phyloP scores from a whole-genome alignment of 2,113 vertebrate species.

The Sapajus apella region DNA sequence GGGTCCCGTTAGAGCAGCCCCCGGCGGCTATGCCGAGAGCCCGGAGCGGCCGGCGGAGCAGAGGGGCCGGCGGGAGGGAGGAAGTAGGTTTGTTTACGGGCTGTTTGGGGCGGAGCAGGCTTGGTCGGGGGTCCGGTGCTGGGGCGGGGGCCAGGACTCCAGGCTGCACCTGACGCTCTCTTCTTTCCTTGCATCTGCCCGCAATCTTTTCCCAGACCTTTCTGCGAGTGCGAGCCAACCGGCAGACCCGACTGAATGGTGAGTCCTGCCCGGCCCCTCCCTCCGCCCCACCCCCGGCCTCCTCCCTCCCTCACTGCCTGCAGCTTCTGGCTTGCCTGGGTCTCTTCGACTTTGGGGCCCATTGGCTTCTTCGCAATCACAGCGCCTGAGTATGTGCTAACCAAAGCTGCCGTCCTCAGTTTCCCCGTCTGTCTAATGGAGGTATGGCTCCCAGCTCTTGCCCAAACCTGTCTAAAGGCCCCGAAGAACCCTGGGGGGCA shows the following conservation, averaged over 20 bases:
- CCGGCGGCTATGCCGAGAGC: slow-evolving; percentile 73
- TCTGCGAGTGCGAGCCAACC: slow-evolving; percentile 97
- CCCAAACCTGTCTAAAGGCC: slow-evolving; percentile 52
- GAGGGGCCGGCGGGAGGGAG: slow-evolving; percentile 79
- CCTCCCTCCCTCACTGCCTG: slow-evolving; percentile 46
- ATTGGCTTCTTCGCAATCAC: background rate
- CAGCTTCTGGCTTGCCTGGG: slow-evolving; percentile 5
- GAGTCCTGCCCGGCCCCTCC: slow-evolving; percentile 82
- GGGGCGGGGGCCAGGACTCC: background rate
- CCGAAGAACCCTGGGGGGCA: slow-evolving; percentile 63
- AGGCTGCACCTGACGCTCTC: slow-evolving; percentile 55
- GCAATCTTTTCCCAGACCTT: slow-evolving; percentile 90
- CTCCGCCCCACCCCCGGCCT: slow-evolving; percentile 61
- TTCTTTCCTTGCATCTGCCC: slow-evolving; percentile 75
- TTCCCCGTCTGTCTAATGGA: slow-evolving; percentile 70
- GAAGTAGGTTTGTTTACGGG: slow-evolving; percentile 87
- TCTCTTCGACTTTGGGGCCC: slow-evolving; percentile 8
- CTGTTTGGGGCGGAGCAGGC: slow-evolving; percentile 60
- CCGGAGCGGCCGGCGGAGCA: slow-evolving; percentile 85
- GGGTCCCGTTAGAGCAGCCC: slow-evolving; percentile 84
- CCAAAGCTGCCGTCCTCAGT: slow-evolving; percentile 61
- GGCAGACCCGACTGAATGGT: slow-evolving; percentile 99
- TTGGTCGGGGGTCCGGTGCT: background rate
- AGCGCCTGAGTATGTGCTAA: background rate
- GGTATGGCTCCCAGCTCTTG: slow-evolving; percentile 57